phyloP scores from a whole-genome alignment of 2,113 vertebrate genomes.

The Colinus virginianus region DNA sequence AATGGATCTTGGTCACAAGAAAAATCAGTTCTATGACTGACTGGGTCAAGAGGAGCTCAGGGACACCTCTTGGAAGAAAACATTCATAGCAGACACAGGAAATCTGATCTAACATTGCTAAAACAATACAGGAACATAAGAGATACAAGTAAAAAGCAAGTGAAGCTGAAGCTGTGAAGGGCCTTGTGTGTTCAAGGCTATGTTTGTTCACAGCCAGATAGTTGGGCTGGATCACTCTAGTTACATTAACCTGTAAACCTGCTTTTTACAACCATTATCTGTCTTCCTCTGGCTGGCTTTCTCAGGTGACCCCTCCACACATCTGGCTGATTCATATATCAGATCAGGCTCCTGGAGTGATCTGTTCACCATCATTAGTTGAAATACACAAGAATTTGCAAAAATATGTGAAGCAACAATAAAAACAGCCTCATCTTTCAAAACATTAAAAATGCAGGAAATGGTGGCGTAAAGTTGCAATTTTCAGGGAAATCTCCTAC shows the following conservation, averaged over 20 bases:
- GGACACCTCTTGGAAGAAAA: background rate
- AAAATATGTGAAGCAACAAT: background rate
- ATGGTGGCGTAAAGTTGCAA: background rate
- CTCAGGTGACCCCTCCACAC: background rate
- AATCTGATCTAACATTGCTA: background rate
- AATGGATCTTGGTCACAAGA: background rate
- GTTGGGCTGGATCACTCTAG: background rate
- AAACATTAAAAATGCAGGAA: background rate
- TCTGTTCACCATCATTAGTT: background rate
- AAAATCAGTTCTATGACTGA: constrained; percentile 10
- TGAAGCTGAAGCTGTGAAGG: background rate
- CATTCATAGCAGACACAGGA: background rate
- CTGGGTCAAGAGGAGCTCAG: background rate
- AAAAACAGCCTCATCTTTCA: background rate
- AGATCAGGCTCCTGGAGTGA: background rate
- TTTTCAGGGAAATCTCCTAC: background rate
- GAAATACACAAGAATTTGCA: background rate
- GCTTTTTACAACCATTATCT: background rate
- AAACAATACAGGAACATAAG: background rate
- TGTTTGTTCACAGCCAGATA: background rate
- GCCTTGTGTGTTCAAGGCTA: background rate
- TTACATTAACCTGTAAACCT: background rate
- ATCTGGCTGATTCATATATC: background rate
- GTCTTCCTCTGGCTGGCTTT: background rate
- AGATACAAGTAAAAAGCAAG: background rate